Conservation (phyloP, 2,113 vertebrate genomes). For the Proterorhinus semilunaris region DNA sequence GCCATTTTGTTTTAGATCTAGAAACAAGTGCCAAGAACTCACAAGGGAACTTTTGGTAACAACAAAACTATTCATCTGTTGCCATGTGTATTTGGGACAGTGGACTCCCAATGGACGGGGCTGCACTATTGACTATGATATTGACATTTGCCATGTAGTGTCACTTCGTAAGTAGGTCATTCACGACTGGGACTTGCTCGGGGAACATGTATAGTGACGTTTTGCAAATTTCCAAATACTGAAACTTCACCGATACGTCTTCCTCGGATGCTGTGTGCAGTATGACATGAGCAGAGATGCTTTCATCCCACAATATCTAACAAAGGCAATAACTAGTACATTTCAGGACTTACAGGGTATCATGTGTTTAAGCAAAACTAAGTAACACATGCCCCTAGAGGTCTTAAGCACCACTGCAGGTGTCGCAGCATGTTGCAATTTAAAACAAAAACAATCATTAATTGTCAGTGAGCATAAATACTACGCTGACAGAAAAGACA, state of each 20-base stretch:
- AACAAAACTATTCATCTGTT: not conserved
- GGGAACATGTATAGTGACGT: not conserved
- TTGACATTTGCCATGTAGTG: slow-evolving; percentile 14
- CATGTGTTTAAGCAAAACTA: too few relatives aligned
- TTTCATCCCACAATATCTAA: too few relatives aligned
- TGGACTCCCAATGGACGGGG: not conserved
- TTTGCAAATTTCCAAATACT: not conserved
- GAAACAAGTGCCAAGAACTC: not conserved
- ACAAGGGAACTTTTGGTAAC: not conserved
- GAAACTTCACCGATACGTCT: not conserved
- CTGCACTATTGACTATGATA: not conserved
- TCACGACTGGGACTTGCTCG: not conserved
- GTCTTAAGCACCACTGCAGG: too few relatives aligned
- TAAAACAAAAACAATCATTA: too few relatives aligned
- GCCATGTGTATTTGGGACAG: not conserved
- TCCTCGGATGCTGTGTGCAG: too few relatives aligned
- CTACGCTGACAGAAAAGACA: too few relatives aligned
- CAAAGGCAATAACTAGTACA: too few relatives aligned
- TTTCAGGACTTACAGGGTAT: too few relatives aligned
- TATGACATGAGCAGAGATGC: too few relatives aligned
- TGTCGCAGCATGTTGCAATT: too few relatives aligned
- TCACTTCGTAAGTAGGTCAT: slow-evolving; percentile 29
- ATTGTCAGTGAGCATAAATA: too few relatives aligned
- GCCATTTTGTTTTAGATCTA: not conserved
- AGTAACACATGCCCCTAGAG: too few relatives aligned